Conservation (phyloP, 2,797 vertebrate species). For the Esox masquinongy region DNA sequence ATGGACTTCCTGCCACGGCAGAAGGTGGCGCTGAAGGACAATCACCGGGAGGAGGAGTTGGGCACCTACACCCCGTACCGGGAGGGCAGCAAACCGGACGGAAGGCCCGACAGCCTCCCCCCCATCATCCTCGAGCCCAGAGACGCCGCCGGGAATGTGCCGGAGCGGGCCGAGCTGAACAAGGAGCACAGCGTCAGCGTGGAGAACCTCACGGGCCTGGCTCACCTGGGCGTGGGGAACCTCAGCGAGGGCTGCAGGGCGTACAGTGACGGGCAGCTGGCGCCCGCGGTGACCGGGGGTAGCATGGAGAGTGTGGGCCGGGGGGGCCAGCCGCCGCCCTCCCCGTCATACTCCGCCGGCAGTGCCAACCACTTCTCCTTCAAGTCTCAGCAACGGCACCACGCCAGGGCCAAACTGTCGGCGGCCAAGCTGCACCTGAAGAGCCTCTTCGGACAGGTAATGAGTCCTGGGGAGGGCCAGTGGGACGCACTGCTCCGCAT, state of each 20-base stretch:
- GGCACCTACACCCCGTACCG: constrained; percentile 22
- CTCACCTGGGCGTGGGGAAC: constrained; percentile 49
- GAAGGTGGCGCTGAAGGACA: constrained; percentile 35
- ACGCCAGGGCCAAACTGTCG: constrained; percentile 59
- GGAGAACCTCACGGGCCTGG: constrained; percentile 55
- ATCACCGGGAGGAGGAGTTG: constrained; percentile 1
- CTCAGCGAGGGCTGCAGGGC: constrained; percentile 72
- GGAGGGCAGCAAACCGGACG: neutral
- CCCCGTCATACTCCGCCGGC: constrained; percentile 31
- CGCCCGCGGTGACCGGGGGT: constrained; percentile 30
- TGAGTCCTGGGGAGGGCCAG: neutral
- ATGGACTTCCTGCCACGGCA: constrained; percentile 71
- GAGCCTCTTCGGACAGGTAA: constrained; percentile 77
- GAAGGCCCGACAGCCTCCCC: neutral
- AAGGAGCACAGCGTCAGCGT: constrained; percentile 69
- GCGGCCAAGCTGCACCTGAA: constrained; percentile 79
- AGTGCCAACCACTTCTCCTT: constrained; percentile 19
- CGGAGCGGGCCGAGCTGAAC: constrained; percentile 26
- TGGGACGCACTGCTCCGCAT: neutral
- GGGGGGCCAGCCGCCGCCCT: constrained; percentile 24
- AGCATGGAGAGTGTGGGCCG: constrained; percentile 50
- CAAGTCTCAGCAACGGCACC: constrained; percentile 40
- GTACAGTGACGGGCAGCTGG: constrained; percentile 81
- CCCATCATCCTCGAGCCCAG: constrained; percentile 42
- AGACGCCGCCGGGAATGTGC: fast-evolving